These are phyloP conservation scores for Proctacanthus coquilletti DNA, from an alignment of 1,140 invertebrate genomes.

Conservation along the genomic window DNA sequence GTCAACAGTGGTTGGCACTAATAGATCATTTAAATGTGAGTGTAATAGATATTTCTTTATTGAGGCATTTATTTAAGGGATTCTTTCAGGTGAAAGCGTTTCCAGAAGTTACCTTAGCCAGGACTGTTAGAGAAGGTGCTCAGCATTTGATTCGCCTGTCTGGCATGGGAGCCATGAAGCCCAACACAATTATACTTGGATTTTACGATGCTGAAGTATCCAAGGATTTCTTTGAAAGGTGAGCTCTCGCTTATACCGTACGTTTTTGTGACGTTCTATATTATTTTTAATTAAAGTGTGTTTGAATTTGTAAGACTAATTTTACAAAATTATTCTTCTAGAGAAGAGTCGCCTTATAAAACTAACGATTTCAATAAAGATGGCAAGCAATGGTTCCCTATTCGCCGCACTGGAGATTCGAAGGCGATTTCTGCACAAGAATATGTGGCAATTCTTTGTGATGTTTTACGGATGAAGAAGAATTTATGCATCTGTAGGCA, in stretches of 20 bases:
- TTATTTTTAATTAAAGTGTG: slow-evolving; percentile 1
- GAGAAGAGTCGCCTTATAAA: slow-evolving; percentile 31
- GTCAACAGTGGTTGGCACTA: slow-evolving; percentile 73
- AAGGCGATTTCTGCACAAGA: slow-evolving; percentile 37
- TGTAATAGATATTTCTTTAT: slow-evolving; percentile 5
- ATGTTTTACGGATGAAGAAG: slow-evolving; percentile 82
- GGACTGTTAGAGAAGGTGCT: slow-evolving; percentile 71
- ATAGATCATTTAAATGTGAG: slow-evolving; percentile 69
- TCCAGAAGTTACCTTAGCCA: slow-evolving; percentile 82
- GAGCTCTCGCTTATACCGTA: slow-evolving; percentile 8
- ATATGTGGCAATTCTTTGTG: slow-evolving; percentile 79
- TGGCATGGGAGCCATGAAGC: slow-evolving; percentile 97
- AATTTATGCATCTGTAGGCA: slow-evolving; percentile 88
- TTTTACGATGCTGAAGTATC: slow-evolving; percentile 70
- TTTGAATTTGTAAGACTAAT: not conserved
- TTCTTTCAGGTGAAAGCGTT: slow-evolving; percentile 82
- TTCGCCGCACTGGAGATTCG: slow-evolving; percentile 20
- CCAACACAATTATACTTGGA: slow-evolving; percentile 85
- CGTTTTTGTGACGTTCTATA: not conserved
- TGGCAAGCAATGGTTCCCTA: slow-evolving; percentile 29
- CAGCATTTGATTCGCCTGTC: slow-evolving; percentile 83
- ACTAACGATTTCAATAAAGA: slow-evolving; percentile 31
- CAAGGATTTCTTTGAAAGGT: slow-evolving; percentile 56
- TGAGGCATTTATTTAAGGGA: no score
- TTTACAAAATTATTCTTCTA: slow-evolving; percentile 12